A percentile compares a stretch with the other conserved stretches of the same genome.
Conservation (phyloP, 2,797 vertebrate species). For the Bucorvus abyssinicus region DNA sequence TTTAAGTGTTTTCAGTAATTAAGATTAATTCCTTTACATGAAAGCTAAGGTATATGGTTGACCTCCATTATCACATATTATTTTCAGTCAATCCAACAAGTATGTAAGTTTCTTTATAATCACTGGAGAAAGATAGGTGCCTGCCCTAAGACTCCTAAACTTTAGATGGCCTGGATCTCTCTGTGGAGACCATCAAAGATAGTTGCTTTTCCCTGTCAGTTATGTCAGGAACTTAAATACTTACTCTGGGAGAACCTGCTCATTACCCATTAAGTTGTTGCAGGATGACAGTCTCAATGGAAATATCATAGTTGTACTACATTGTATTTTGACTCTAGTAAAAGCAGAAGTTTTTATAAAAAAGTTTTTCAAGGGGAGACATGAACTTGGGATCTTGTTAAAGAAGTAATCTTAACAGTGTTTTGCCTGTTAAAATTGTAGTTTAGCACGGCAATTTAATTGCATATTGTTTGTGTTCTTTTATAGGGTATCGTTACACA, state of each 20-base stretch:
- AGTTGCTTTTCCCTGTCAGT: neutral
- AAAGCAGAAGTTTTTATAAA: neutral
- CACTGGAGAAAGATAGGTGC: neutral
- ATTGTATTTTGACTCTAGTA: neutral
- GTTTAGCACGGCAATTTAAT: neutral
- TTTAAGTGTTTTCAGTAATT: neutral
- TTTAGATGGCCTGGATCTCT: neutral
- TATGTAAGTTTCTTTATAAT: neutral
- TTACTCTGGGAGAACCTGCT: neutral
- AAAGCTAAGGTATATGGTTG: neutral
- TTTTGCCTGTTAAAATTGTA: neutral
- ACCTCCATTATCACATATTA: neutral
- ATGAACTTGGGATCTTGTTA: neutral
- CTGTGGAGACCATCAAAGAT: neutral
- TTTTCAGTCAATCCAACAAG: neutral
- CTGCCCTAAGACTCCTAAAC: neutral
- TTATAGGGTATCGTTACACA: conserved; percentile 92
- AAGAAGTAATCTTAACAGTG: neutral
- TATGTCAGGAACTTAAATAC: neutral
- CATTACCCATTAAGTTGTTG: neutral
- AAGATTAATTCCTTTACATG: neutral
- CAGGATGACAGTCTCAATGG: neutral
- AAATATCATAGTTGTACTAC: neutral
- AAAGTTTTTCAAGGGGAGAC: neutral
- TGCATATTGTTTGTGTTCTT: conserved; percentile 22